A percentile compares a stretch with the other conserved stretches of the same genome.
phyloP scores from a whole-genome alignment of 2,888 invertebrate species.

The Escarpia spicata region DNA sequence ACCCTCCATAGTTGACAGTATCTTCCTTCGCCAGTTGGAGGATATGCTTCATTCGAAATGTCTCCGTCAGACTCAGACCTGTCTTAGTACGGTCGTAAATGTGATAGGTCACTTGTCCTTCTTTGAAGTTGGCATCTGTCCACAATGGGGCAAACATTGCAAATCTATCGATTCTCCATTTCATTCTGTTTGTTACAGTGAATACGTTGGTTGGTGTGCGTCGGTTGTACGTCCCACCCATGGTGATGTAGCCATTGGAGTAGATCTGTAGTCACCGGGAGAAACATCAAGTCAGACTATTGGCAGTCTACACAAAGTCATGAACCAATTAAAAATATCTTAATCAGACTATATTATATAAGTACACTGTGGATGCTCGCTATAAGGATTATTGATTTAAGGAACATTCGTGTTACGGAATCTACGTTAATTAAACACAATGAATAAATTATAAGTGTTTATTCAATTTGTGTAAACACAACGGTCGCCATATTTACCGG shows the following conservation, averaged over 20 bases:
- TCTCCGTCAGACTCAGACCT: background rate
- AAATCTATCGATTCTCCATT: background rate
- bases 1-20: background rate
- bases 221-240: constrained; percentile 3
- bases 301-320: background rate
- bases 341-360: background rate
- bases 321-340: background rate
- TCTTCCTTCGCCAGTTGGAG: background rate
- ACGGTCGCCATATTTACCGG: too few species aligned
- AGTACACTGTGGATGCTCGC: too few species aligned
- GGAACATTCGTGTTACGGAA: too few species aligned
- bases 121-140: constrained; percentile 17
- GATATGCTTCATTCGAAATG: background rate
- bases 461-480: too few species aligned
- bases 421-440: too few species aligned
- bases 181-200: background rate
- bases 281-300: background rate
- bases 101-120: constrained; percentile 20
- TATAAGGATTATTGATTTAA: too few species aligned
- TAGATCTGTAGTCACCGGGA: background rate
- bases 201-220: background rate
- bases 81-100: background rate
- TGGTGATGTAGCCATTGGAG: constrained; percentile 22
- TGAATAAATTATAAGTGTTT: too few species aligned
- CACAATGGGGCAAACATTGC: constrained; percentile 1